Evolutionary conservation across 2,797 vertebrate genomes (phyloP).

Genomic region (Silurus lanzhouensis): DNA sequence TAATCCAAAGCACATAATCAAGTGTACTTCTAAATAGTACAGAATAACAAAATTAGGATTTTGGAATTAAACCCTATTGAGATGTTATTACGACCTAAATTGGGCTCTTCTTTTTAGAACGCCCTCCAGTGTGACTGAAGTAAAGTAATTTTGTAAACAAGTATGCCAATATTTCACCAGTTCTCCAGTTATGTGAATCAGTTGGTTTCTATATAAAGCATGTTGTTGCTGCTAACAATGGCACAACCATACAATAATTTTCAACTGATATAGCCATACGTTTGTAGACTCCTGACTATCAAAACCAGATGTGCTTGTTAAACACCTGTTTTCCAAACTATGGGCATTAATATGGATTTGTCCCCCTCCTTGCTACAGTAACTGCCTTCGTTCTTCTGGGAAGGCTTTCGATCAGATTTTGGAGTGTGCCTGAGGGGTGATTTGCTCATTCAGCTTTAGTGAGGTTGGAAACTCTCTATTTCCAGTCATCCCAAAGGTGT

Average conservation of each 20-base stretch:
- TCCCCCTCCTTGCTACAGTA: background rate
- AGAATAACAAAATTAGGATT: background rate
- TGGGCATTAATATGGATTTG: background rate
- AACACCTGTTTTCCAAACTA: background rate
- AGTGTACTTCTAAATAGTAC: background rate
- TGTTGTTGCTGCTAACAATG: background rate
- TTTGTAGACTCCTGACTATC: background rate
- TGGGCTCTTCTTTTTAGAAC: background rate
- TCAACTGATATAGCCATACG: background rate
- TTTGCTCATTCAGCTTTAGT: too few species aligned
- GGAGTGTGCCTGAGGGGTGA: too few species aligned
- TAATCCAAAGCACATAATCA: background rate
- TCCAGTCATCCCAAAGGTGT: background rate
- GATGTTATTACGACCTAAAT: slow-evolving; percentile 3
- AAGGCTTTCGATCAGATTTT: background rate
- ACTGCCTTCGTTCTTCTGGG: background rate
- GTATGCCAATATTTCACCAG: background rate
- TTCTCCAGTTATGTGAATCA: background rate
- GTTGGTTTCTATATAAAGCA: background rate
- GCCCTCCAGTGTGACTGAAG: background rate
- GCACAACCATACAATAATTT: background rate
- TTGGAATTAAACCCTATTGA: background rate
- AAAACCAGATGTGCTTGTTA: background rate
- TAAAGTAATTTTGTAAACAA: background rate
- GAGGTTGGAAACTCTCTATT: too few species aligned